Evolutionary conservation across 2,797 vertebrate species (phyloP), one percentile per base, ranked within the genome.

Genomic region (Pyrocephalus nanus): DNA sequence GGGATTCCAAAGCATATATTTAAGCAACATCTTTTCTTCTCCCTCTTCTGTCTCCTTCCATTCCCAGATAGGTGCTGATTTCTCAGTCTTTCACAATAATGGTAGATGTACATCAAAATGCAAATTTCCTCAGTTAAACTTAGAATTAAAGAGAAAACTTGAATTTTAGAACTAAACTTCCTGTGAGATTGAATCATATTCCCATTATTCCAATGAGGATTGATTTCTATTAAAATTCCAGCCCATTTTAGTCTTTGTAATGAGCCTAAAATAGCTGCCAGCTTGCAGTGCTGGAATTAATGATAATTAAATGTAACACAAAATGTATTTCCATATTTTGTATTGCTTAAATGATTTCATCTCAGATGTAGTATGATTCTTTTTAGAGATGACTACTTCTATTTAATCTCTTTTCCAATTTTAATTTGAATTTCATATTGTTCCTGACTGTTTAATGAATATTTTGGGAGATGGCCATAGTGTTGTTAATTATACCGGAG

Each of bases 311-410:
- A 98, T 97, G 94, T 98, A 98, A 98, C 97, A 97, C 96, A 97
- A 98, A 98, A 98, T 98, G 95, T 97, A 98, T 98, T 98, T 98
- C 97, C 98, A 98, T 98, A 98, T 98, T 98, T 98, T 98, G 97
- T 97, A 97, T 98, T 98, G 97, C 97, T 97, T 97, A 98, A 97
- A 97, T 98, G 96, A 98, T 98, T 98, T 97, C 96, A 97, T 98
- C 97, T 98, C 96, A 97, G 96, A 98, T 97, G 97, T 97, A 97
- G 96, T 96, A 96, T 97, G 97, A 98, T 97, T 94, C 96, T 93
- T 98, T 97, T 98, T 95, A 96, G 97, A 97, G 93, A 98, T 97
- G 97, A 97, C 96, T 98, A 97, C 95, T 98, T 97, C 97, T 97
- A 97, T 98, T 97, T 97, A 97, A 98, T 98, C 95, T 97, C 97